Conservation (phyloP, 2,797 vertebrate species). For the Cossypha dichroa region DNA sequence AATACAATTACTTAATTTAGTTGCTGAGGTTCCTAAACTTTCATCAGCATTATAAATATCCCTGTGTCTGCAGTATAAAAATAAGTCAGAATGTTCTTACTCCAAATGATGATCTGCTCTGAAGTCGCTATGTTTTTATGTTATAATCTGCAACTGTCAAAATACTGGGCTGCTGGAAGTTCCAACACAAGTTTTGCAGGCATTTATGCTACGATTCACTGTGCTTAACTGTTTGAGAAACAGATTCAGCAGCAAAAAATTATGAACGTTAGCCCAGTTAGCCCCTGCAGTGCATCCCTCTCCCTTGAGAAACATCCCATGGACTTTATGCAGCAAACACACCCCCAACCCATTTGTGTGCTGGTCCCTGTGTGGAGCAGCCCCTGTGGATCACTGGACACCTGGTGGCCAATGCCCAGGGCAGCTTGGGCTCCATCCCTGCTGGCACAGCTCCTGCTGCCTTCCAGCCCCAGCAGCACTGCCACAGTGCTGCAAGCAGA, state of each 20-base stretch:
- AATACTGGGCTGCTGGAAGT: background rate
- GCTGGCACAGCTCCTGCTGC: background rate
- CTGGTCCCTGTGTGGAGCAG: accelerated
- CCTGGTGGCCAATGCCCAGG: accelerated
- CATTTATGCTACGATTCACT: background rate
- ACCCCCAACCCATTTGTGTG: accelerated
- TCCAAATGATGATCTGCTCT: background rate
- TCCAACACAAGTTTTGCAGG: background rate
- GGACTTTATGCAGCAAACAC: too few relatives aligned
- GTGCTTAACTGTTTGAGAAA: background rate
- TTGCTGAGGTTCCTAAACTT: background rate
- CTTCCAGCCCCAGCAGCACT: background rate
- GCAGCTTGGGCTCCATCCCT: background rate
- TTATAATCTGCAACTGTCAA: background rate
- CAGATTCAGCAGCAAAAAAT: background rate
- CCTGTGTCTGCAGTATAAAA: background rate
- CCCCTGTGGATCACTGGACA: too few relatives aligned
- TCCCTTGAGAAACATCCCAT: background rate
- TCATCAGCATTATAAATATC: background rate
- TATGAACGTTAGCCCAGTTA: background rate
- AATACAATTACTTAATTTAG: background rate
- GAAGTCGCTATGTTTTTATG: background rate
- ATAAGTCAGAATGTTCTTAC: background rate
- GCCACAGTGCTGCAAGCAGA: background rate
- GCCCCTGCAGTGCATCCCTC: accelerated